phyloP scores from a whole-genome alignment of 92 coral and sea anemone species.

The Zoanthus sansibaricus region DNA sequence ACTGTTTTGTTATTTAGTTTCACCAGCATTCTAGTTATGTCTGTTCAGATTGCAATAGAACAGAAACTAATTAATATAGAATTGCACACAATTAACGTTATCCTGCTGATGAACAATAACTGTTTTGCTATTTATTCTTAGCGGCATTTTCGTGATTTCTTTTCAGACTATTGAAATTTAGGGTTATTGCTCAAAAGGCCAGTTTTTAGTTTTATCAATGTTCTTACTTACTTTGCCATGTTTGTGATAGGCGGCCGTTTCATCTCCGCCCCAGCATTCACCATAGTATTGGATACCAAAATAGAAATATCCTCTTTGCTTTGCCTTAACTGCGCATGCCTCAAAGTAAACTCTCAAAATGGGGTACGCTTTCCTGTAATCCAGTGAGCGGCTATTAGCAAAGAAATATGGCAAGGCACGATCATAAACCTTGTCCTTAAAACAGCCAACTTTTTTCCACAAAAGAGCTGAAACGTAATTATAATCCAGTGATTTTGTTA shows the following conservation, averaged over 20 bases:
- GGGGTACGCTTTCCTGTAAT: constrained; percentile 33
- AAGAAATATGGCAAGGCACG: constrained; percentile 14
- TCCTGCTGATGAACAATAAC: too few relatives aligned
- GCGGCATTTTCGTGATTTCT: background rate
- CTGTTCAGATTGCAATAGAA: too few relatives aligned
- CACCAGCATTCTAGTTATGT: too few relatives aligned
- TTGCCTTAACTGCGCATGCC: constrained; percentile 19
- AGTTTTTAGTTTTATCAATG: background rate
- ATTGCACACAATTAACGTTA: too few relatives aligned
- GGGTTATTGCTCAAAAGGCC: background rate
- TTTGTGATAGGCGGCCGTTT: background rate
- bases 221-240: background rate
- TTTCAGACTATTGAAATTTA: background rate
- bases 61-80: too few relatives aligned
- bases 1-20: too few relatives aligned
- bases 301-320: constrained; percentile 15
- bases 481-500: background rate
- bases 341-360: constrained; percentile 25
- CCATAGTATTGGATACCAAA: constrained; percentile 40
- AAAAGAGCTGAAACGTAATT: constrained; percentile 8
- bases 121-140: too few relatives aligned
- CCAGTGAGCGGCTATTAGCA: background rate
- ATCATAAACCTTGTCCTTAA: constrained; percentile 4
- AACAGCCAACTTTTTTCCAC: constrained; percentile 42
- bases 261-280: constrained; percentile 41